Conservation (phyloP, 2,113 vertebrate species). For the Psettodes erumei region DNA sequence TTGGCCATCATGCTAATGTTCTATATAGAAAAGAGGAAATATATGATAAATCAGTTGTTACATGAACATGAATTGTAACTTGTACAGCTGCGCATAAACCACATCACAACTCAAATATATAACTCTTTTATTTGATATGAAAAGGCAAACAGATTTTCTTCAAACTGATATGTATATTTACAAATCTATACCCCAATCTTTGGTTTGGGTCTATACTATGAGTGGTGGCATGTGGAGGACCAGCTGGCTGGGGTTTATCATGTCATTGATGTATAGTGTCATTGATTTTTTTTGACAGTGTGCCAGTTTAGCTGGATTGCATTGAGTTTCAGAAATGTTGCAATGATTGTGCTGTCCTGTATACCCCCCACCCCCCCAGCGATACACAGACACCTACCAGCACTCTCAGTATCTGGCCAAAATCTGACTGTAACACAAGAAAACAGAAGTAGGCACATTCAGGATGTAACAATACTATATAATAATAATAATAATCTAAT, state of each 20-base stretch:
- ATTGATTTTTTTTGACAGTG: background rate
- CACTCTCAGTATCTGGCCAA: background rate
- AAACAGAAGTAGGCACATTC: slow-evolving; percentile 8
- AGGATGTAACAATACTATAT: slow-evolving; percentile 30
- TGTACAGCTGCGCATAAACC: background rate
- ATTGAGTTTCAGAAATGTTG: background rate
- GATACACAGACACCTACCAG: background rate
- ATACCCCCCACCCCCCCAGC: no score
- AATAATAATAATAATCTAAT: no score
- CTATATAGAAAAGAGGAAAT: background rate
- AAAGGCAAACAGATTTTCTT: slow-evolving; percentile 35
- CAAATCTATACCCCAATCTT: slow-evolving; percentile 21
- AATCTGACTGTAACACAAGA: background rate
- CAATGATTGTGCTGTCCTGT: background rate
- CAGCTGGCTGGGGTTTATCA: background rate
- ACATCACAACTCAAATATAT: slow-evolving; percentile 31
- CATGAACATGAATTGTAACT: background rate
- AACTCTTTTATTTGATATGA: slow-evolving; percentile 66
- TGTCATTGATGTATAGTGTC: background rate
- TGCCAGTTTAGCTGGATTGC: background rate
- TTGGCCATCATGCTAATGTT: background rate
- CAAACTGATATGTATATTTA: slow-evolving; percentile 43
- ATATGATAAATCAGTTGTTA: slow-evolving; percentile 4
- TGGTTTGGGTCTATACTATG: background rate
- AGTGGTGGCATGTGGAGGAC: background rate